Evolutionary conservation across 2,113 vertebrate genomes (phyloP).

Genomic region (Sialia sialis): DNA sequence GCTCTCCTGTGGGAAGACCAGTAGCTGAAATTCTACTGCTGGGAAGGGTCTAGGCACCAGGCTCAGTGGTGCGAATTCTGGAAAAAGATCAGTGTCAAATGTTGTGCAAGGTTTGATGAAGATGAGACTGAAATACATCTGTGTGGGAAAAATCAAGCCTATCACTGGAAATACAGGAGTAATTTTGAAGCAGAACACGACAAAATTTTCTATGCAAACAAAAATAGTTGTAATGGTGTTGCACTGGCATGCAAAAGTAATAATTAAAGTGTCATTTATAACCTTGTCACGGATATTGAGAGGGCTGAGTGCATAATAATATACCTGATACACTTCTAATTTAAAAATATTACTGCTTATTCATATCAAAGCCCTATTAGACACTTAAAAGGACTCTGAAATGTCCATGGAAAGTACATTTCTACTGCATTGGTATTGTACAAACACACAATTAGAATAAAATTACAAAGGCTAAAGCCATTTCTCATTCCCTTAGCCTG

Average conservation of each 20-base stretch:
- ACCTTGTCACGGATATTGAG: neutral
- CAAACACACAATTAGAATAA: neutral
- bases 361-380: neutral
- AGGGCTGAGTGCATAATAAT: neutral
- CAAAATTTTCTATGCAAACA: neutral
- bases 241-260: neutral
- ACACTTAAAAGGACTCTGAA: neutral
- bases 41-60: neutral
- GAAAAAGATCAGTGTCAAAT: neutral
- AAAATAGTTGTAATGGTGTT: neutral
- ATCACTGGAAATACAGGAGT: neutral
- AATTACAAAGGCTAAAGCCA: neutral
- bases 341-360: neutral
- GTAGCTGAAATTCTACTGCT: neutral
- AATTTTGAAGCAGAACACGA: neutral
- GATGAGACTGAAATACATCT: neutral
- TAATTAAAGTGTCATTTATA: neutral
- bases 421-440: neutral
- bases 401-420: neutral
- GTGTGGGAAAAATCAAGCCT: neutral
- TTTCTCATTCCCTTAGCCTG: neutral
- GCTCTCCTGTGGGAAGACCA: neutral
- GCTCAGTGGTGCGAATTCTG: neutral
- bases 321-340: neutral
- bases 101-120: neutral